Base-by-base conservation (phyloP, 2,113 vertebrate species). In the Oceanodroma tethys region DNA sequence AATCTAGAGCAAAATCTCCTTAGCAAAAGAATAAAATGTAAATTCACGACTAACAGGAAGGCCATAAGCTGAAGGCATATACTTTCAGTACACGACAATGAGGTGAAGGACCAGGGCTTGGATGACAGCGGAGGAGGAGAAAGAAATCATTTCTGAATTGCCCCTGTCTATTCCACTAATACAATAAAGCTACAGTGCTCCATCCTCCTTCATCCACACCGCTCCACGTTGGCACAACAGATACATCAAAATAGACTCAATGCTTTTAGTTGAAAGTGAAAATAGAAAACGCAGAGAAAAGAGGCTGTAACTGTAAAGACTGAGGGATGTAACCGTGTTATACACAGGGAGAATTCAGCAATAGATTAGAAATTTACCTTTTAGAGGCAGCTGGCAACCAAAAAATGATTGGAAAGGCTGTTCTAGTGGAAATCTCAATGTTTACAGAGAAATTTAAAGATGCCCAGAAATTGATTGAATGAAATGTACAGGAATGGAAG, bases 241-340 rank as follows among this genome's bases (percentile, higher is more conserved):
- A 84, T 72, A 21, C 45, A 90, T 88, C 86, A 93, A 76, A 84
- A 42, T 4, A 27, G 36, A 76, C 63, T 43, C 72, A 3, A 4
- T 34, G 72, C 47, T 90, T 81, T 84, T 15, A 67, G 58, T 38
- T 66, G 58, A 55, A 86, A 81, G 43, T 11, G 45, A 80, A 74
- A 96, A 83, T 4, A 56, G 81, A 86, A 89, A 83, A 92, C 38
- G 14, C n/a, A 25, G 45, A 67, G 59, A 75, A 70, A 90, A 83
- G 58, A 84, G 20, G 52, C 52, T 67, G 52, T 47, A 76, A 20
- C 9, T 74, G 36, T 29, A 81, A 80, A 94, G 53, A 27, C 29
- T 47, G 79, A 84, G 68, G 34, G 38, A 76, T 56, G 42, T 42
- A 71, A 86, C 27, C 52, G 26, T 50, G 58, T 78, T 59, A 38